These are phyloP conservation scores for Sialis lutaria DNA, from an alignment of 2,888 invertebrate species.

Conservation along the genomic window DNA sequence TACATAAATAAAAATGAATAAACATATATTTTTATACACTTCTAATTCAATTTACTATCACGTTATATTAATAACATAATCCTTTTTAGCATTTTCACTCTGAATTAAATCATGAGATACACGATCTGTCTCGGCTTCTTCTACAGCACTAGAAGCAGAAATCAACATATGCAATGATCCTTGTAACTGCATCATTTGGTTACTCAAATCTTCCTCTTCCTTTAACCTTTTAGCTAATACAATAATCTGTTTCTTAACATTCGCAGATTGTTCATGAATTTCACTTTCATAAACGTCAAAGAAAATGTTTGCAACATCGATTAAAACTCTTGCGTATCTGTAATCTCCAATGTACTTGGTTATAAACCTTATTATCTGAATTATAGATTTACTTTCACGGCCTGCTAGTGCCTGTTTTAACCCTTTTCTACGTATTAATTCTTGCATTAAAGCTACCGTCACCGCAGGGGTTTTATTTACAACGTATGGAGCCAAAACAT, in stretches of 20 bases:
- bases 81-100: constrained; percentile 31
- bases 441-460: constrained; percentile 67
- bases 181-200: constrained; percentile 44
- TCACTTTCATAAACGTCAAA: constrained; percentile 56
- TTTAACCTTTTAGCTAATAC: constrained; percentile 40
- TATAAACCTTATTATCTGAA: constrained; percentile 57
- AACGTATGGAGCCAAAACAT: constrained; percentile 42
- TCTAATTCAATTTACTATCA: constrained; percentile 8
- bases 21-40: background rate
- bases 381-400: constrained; percentile 46
- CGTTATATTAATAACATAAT: constrained; percentile 36
- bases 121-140: constrained; percentile 20
- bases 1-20: background rate
- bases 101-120: constrained; percentile 16
- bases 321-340: constrained; percentile 53
- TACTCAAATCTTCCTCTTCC: constrained; percentile 49
- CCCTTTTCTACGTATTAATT: constrained; percentile 68
- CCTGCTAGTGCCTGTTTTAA: constrained; percentile 59
- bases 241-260: constrained; percentile 40
- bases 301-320: constrained; percentile 56
- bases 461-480: constrained; percentile 51
- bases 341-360: constrained; percentile 52
- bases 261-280: constrained; percentile 41
- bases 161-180: constrained; percentile 51
- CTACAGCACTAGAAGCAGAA: constrained; percentile 35